These are phyloP conservation scores for Oryzias curvinotus DNA, from an alignment of 2,113 vertebrate genomes.

Conservation along the genomic window DNA sequence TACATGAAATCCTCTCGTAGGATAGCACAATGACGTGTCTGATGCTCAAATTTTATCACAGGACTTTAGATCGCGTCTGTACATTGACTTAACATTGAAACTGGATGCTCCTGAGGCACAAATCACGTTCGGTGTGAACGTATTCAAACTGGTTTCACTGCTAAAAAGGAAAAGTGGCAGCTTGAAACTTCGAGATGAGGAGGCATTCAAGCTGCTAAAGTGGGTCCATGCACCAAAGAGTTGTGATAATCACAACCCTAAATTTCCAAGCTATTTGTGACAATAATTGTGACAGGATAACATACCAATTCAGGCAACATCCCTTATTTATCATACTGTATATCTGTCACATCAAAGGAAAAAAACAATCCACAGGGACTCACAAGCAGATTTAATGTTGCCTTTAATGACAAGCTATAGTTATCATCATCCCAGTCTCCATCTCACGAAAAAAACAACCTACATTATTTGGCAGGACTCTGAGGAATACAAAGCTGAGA, in stretches of 20 bases:
- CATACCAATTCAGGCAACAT: not conserved
- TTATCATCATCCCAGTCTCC: slow-evolving; percentile 48
- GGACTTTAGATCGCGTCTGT: no score
- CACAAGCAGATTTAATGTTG: slow-evolving; percentile 42
- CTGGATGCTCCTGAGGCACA: no score
- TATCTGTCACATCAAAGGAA: slow-evolving; percentile 28
- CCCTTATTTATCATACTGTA: slow-evolving; percentile 28
- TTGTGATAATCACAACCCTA: slow-evolving; percentile 47
- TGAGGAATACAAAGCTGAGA: slow-evolving; percentile 33
- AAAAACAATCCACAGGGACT: slow-evolving; percentile 35
- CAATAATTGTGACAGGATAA: not conserved
- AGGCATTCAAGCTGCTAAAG: slow-evolving; percentile 27
- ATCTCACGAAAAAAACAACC: slow-evolving; percentile 42
- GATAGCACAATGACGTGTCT: no score
- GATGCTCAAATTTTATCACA: no score
- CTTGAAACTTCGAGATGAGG: slow-evolving; percentile 20
- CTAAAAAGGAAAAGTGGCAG: slow-evolving; percentile 2
- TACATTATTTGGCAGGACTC: slow-evolving; percentile 40
- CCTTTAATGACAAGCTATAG: slow-evolving; percentile 49
- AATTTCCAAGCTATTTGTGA: slow-evolving; percentile 31
- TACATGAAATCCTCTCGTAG: no score
- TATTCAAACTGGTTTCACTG: no score
- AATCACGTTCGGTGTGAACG: no score
- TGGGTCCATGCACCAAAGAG: slow-evolving; percentile 34
- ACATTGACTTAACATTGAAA: no score